Evolutionary conservation across 1,140 invertebrate species (phyloP), one percentile per base, ranked within the genome.

Genomic region (Drosophila albomicans): DNA sequence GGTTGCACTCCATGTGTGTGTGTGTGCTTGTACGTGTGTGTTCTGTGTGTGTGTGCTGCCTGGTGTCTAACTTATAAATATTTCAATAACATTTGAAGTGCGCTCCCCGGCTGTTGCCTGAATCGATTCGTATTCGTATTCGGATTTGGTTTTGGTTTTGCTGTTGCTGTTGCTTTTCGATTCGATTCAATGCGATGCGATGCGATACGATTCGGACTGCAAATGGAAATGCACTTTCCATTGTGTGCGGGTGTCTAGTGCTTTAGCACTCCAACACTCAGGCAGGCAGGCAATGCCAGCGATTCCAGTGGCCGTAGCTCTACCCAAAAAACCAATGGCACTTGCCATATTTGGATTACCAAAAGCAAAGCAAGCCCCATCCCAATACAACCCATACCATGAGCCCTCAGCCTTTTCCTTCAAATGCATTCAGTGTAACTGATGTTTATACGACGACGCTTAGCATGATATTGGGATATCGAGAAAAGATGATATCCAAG

Each of bases 1-100:
- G 80, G 64, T 73, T 63, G 58, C 65, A 67, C 52, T 66, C 28
- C 62, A 38, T 67, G 56, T 56, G 59, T 20, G 56, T 56, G 59
- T 20, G 16, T 20, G 16, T 20, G 16, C 62, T 28, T 67, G 61
- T 20, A 20, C 3, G 20, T 20, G 20, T 25, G 20, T 25, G 3
- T 25, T 25, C 20, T 45, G 64, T 66, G 77, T 67, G 62, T 70
- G 46, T 70, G 46, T 77, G 20, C 38, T 75, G 81, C 62, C 74
- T 85, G 76, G 81, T 84, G 84, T 81, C 84, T 88, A 89, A 88
- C 84, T 88, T 88, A 88, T 88, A 88, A 89, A 89, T 89, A 89
- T 89, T 89, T 89, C 85, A 89, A 89, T 89, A 88, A 88, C 85
- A 89, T 88, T 88, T 89, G 85, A 75, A 89, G 86, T 85, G 81